These are phyloP conservation scores for Emydocephalus ijimae DNA, from an alignment of 2,113 vertebrate genomes.

Conservation along the genomic window DNA sequence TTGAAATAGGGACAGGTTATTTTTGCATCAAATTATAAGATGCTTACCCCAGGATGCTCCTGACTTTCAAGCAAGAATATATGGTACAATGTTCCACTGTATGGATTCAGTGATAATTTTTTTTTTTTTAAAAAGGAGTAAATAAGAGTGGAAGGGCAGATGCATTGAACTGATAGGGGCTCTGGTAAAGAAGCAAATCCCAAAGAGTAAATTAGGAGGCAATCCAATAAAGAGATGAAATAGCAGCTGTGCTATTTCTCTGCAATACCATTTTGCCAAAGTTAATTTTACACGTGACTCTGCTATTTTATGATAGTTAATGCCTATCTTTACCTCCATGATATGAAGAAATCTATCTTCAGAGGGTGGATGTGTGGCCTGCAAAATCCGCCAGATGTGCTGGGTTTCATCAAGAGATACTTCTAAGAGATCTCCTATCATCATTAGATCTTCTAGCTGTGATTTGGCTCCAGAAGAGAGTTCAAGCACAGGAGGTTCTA, in stretches of 20 bases:
- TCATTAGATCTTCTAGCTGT: slow-evolving; percentile 95
- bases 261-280: neutral
- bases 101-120: neutral
- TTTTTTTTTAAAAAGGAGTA: too few species aligned
- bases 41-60: neutral
- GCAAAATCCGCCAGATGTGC: slow-evolving; percentile 97
- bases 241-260: too few species aligned
- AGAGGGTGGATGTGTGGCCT: slow-evolving; percentile 94
- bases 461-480: slow-evolving; percentile 88
- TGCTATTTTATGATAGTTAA: neutral
- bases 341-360: slow-evolving; percentile 95
- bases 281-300: rapidly evolving
- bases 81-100: neutral
- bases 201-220: neutral
- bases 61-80: neutral
- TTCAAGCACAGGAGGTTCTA: slow-evolving; percentile 93
- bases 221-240: neutral
- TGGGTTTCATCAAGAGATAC: slow-evolving; percentile 97
- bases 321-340: slow-evolving; percentile 81
- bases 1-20: neutral
- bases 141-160: neutral
- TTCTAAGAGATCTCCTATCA: slow-evolving; percentile 95
- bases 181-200: neutral
- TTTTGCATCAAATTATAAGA: neutral
- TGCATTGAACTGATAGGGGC: neutral